Base-by-base conservation (phyloP, 2,113 vertebrate species). In the Rhynchomys soricoides region DNA sequence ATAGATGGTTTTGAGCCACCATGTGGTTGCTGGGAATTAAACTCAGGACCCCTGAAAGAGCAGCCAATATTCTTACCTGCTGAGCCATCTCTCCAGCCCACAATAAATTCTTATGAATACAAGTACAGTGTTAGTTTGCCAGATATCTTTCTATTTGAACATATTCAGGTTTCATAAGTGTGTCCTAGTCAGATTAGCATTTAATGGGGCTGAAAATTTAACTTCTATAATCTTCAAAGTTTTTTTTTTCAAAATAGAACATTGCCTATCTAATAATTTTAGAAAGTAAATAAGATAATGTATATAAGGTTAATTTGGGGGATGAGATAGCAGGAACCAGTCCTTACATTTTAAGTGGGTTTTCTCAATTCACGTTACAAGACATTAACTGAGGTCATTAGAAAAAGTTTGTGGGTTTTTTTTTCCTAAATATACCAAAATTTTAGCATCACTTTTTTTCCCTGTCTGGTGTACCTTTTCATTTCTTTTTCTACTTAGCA, bases 211-310 rank as follows among this genome's bases (percentile, higher is more conserved):
- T 68, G 12, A 79, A 89, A 90, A 52, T 29, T 29, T 83, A 87
- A 66, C 45, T 45, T 68, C 15, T 59, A 37, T 71, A 55, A 82
- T 59, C n/a, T 66, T 64, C 21, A 86, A 45, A 86, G 29, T 87
- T 89, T 81, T 26, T 81, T 26, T 83, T 37, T 64, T 90, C 26
- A 83, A 71, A 82, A 73, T 34, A 91, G 40, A 89, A 75, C 21
- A 50, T 64, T 59, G 11, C 24, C 13, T 43, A 8, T 6, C 12
- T 96, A 68, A 50, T 77, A 26, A 86, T n/a, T 86, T 75, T 92
- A 86, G 74, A 92, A 2, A 57, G 79, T 92, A 92, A 87, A 71
- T 92, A 68, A 88, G 62, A 55, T 70, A n/a, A 74, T 90, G 34
- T 64, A 57, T 43, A 57, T 52, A 70, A 74, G 91, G 73, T 79